These are phyloP conservation scores for Cephalopterus ornatus DNA, from an alignment of 2,113 vertebrate genomes.

Conservation along the genomic window DNA sequence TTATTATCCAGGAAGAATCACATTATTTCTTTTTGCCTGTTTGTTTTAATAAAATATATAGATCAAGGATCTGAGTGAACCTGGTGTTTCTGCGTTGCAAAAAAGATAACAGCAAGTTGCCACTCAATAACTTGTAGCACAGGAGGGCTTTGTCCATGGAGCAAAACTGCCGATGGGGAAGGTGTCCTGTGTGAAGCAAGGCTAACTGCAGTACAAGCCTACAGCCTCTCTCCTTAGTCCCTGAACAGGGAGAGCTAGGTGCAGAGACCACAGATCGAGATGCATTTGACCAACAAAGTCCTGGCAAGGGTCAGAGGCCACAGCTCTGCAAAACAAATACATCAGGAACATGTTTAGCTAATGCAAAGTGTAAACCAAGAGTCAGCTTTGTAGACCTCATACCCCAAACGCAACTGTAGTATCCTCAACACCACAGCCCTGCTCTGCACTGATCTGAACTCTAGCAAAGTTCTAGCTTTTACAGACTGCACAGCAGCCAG, in stretches of 20 bases:
- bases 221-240: background rate
- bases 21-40: background rate
- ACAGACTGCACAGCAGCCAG: too few species aligned
- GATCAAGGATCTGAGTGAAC: background rate
- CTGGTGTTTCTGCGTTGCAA: background rate
- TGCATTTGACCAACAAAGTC: background rate
- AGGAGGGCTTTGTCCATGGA: background rate
- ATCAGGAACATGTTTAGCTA: background rate
- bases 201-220: background rate
- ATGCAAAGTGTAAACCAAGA: background rate
- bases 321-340: background rate
- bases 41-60: background rate
- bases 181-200: fast-evolving
- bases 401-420: background rate
- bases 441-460: background rate
- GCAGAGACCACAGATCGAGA: background rate
- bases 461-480: background rate
- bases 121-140: background rate
- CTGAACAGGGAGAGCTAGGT: background rate
- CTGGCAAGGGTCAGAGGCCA: background rate
- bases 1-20: background rate
- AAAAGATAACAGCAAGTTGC: background rate
- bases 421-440: background rate
- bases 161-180: background rate
- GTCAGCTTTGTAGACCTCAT: background rate